These are phyloP conservation scores for Gymnarchus niloticus DNA, from an alignment of 2,113 vertebrate genomes.

Conservation along the genomic window DNA sequence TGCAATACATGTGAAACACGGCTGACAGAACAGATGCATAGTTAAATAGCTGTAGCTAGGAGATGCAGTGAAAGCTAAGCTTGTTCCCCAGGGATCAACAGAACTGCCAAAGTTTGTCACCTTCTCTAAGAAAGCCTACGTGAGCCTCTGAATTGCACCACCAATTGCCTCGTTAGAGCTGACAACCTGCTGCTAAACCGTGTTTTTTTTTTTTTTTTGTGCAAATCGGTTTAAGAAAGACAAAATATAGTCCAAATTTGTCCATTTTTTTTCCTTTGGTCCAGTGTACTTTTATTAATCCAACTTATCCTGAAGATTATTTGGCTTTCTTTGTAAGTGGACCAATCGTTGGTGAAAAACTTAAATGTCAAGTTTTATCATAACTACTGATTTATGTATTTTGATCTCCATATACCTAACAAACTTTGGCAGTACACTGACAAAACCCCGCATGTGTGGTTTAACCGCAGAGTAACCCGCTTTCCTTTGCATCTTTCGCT, in stretches of 20 bases:
- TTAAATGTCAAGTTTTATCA: not conserved
- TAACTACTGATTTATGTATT: not conserved
- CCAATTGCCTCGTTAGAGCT: not conserved
- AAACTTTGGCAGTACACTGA: conserved; percentile 25
- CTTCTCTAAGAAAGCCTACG: not conserved
- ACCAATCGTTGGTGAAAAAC: conserved; percentile 18
- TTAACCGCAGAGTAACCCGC: not conserved
- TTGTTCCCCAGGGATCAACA: conserved; percentile 8
- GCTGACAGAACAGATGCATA: conserved; percentile 23
- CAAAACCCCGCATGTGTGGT: not conserved
- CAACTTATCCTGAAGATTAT: not conserved
- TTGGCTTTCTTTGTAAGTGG: conserved; percentile 4
- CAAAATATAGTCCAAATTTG: not conserved
- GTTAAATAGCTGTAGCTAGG: conserved; percentile 14
- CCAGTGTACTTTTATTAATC: conserved; percentile 12
- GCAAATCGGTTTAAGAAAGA: not conserved
- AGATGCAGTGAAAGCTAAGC: not conserved
- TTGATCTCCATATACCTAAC: not conserved
- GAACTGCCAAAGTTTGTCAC: conserved; percentile 33
- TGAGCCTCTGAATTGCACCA: not conserved
- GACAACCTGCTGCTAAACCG: no score
- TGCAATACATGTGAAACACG: conserved; percentile 33
- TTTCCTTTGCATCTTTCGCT: not conserved
- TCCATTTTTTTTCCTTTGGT: conserved; percentile 19
- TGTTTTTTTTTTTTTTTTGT: no score